Percentiles rank a stretch among this genome's conserved stretches.
Conservation (phyloP, 2,888 invertebrate species). For the Baronia brevicornis region DNA sequence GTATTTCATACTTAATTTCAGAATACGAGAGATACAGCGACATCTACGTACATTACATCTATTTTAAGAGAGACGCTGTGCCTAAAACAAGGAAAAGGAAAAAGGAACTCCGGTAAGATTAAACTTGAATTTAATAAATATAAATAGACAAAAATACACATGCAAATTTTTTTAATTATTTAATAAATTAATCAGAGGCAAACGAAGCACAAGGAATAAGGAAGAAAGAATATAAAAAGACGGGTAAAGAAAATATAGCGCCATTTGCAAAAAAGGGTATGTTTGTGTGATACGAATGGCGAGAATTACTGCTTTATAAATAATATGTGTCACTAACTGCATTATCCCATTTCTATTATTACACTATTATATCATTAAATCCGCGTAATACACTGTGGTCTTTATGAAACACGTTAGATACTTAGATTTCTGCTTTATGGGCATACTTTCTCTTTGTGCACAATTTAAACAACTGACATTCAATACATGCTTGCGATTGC, state of each 20-base stretch:
- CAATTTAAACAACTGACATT: constrained; percentile 13
- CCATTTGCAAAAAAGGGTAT: constrained; percentile 60
- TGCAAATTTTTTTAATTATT: constrained; percentile 6
- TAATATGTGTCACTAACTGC: no score
- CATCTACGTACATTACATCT: constrained; percentile 71
- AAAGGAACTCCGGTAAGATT: constrained; percentile 59
- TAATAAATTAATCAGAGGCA: constrained; percentile 35
- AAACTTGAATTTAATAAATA: neutral
- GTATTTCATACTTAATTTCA: constrained; percentile 33
- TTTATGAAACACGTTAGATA: constrained; percentile 6
- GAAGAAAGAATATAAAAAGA: constrained; percentile 61
- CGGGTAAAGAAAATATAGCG: constrained; percentile 59
- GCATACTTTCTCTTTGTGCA: constrained; percentile 6
- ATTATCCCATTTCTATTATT: no score
- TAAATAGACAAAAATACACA: neutral
- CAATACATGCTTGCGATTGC: constrained; percentile 9
- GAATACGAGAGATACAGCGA: constrained; percentile 72
- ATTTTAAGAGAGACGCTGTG: constrained; percentile 77
- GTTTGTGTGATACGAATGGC: constrained; percentile 31
- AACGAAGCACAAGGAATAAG: constrained; percentile 43
- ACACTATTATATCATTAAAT: constrained; percentile 3
- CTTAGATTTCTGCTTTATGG: neutral
- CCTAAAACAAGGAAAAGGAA: constrained; percentile 72
- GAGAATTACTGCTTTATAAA: no score
- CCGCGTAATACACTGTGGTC: constrained; percentile 4